Evolutionary conservation across 2,113 vertebrate genomes (phyloP), one percentile per base, ranked within the genome.

Genomic region (Peromyscus polionotus): DNA sequence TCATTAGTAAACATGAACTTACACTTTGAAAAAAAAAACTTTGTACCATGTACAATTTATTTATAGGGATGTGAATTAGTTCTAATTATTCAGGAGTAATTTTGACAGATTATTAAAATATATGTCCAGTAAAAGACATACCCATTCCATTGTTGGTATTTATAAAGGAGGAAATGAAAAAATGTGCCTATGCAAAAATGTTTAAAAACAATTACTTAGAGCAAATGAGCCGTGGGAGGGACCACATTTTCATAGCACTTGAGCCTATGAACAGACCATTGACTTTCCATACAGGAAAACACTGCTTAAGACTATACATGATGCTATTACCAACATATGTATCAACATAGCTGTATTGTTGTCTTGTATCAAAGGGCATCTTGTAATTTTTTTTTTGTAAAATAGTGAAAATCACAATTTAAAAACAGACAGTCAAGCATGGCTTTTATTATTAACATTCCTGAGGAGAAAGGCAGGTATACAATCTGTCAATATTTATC

Each of bases 1-100:
- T 80, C 63, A 90, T 76, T 95, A 93, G 83, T 63, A 97, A 92
- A 92, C 13, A 77, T 24, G n/a, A 72, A 26, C 20, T 72, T n/a
- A 54, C 4, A 88, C 12, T 28, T 72, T 72, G 31, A n/a, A 87
- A 48, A 48, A 48, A 48, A 48, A 48, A 48, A 63, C n/a, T 1
- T 63, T 70, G 33, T 54, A 36, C 61, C 6, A 36, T 24, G 31
- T 5, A 54, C 14, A 75, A 36, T 26, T 45, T 84, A 67, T 26
- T 31, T 84, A 63, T 87, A 31, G 0, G 5, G 51, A 9, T 36
- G 19, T 87, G 33, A 68, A 59, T 42, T 28, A 13, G 7, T 13
- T 7, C 13, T 20, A 85, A 7, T 7, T 11, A 19, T 73, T 96
- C 51, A 42, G 19, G 39, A 96, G 42, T 63, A 14, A 90, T 61